Conservation (phyloP, 2,888 invertebrate genomes). For the Conchocele bisecta region DNA sequence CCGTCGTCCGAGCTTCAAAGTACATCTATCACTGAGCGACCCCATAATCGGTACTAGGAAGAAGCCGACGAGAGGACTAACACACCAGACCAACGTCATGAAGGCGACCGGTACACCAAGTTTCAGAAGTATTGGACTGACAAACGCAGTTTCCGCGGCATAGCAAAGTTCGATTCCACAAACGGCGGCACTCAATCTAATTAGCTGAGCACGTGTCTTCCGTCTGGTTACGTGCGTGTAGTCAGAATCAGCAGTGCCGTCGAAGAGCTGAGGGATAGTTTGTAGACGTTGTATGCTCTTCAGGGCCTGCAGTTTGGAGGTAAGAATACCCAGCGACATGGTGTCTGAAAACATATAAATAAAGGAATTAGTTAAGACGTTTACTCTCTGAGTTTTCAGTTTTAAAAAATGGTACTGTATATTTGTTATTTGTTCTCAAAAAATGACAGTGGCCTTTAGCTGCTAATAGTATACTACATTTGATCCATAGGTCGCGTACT, state of each 20-base stretch:
- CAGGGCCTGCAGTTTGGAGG: constrained; percentile 72
- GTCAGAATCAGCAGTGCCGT: constrained; percentile 52
- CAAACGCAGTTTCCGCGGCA: constrained; percentile 98
- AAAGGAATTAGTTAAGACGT: no score
- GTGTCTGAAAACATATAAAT: no score
- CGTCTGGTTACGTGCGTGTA: constrained; percentile 60
- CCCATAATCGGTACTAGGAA: constrained; percentile 96
- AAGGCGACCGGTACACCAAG: constrained; percentile 94
- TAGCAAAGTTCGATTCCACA: constrained; percentile 99
- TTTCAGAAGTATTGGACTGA: constrained; percentile 95
- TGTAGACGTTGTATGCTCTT: constrained; percentile 71
- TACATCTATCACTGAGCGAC: constrained; percentile 95
- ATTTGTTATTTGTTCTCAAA: no score
- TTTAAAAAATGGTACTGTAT: no score
- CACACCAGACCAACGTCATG: constrained; percentile 98
- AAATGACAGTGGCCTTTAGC: no score
- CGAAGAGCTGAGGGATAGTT: constrained; percentile 59
- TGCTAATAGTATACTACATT: no score
- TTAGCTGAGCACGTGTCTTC: constrained; percentile 85
- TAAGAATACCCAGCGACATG: constrained; percentile 78
- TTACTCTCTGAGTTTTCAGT: no score
- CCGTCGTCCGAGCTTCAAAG: constrained; percentile 90
- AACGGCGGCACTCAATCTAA: constrained; percentile 95
- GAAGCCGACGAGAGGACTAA: constrained; percentile 96
- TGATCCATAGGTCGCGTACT: no score